Base-by-base conservation (phyloP, 2,888 invertebrate genomes). In the Drosophila dives region DNA sequence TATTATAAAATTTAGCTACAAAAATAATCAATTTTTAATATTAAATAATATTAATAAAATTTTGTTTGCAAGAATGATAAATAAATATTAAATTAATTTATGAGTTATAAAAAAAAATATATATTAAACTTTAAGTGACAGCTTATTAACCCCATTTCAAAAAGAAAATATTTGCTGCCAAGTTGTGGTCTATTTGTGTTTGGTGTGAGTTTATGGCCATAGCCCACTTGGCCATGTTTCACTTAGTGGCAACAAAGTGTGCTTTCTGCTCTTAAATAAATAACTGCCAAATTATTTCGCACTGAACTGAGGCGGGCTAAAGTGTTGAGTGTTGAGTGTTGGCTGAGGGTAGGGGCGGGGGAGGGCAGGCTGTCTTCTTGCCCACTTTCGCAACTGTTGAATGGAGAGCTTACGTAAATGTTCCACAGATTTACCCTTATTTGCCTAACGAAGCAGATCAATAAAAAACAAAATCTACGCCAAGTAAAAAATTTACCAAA, bases 371-470 rank as follows among this genome's bases (percentile, higher is more conserved):
- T 15, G 8, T 15, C 15, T 8, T 34, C n/a, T 3, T 29, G 17
- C 3, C 38, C 33, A 34, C 48, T 80, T 12, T 34, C 23, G 20
- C 17, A 15, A n/a, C 61, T 33, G 60, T 42, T 64, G 51, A 56
- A 69, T 64, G 50, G 62, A 59, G 68, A 70, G 78, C 72, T 78
- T 86, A 86, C 78, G 78, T 64, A 70, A 66, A 76, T 77, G 60
- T 55, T 55, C 42, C 33, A 23, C 64, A 56, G 50, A 75, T 68
- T 85, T 72, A n/a, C 40, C 58, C 26, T 56, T 68, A 64, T 51
- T 48, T 34, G 68, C 49, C 32, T 26, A 32, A n/a, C 20, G 20
- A 12, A 53, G 8, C 45, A 23, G 15, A 23, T 23, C 8, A 23
- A 45, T 20, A 23, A 23, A 45, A 61, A 11, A 48, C n/a, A 33